Evolutionary conservation across 2,113 vertebrate genomes (phyloP), one percentile per base, ranked within the genome.

Genomic region (Calidris pugnax): DNA sequence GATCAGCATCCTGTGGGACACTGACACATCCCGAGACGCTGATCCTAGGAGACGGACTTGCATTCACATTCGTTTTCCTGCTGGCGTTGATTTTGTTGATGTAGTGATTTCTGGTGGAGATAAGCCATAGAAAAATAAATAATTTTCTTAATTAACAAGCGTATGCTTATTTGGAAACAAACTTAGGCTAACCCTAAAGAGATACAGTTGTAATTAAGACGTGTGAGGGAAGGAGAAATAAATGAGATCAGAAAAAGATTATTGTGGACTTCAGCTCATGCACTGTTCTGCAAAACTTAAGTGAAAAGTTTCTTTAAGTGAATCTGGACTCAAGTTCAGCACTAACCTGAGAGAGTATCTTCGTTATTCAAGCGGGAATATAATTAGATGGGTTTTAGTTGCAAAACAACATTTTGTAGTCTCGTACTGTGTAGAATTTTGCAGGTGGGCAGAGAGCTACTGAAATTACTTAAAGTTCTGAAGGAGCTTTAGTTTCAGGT

Each of bases 111-210:
- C 27, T 0, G 0, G 30, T 30, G 48, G 75, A 89, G 76, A 87
- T 93, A 92, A 94, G 39, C 43, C 27, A 4, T 26, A 60, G 77
- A 72, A 71, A 94, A 93, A 95, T n/a, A 92, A 80, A 75, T 85
- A 3, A 0, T 81, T 71, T 62, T 56, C 64, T 68, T 75, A 72
- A 87, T 72, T 81, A 75, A 47, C 33, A 53, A 67, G 28, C 41
- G 67, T 77, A 26, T 45, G 59, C 30, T n/a, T 69, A 71, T 62
- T 89, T 89, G 73, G 51, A 92, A 93, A 63, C 32, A 68, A 82
- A 60, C 33, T 39, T 64, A n/a, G 68, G 37, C 33, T 43, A 90
- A 23, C 10, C 32, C 41, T 90, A 5, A 62, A 80, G 69, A 59
- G 55, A 53, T 39, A 5, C 4, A 12, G 8, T 83, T 28, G 67